phyloP scores from a whole-genome alignment of 2,888 invertebrate genomes.

The Rhagonycha fulva region DNA sequence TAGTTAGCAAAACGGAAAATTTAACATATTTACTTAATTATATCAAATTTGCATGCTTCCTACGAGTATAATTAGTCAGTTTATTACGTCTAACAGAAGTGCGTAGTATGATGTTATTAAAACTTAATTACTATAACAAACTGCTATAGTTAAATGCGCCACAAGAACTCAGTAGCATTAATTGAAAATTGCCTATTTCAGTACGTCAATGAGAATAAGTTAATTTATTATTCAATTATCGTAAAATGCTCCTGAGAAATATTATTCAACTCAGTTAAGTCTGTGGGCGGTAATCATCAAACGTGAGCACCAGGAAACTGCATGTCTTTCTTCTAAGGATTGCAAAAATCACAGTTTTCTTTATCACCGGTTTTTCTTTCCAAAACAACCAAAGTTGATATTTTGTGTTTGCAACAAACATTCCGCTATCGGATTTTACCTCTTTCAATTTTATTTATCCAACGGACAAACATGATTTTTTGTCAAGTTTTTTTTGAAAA shows the following conservation, averaged over 20 bases:
- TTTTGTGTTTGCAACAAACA: background rate
- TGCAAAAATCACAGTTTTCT: background rate
- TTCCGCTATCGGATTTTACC: background rate
- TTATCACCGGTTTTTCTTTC: background rate
- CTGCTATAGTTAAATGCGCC: constrained; percentile 6
- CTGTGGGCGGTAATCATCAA: background rate
- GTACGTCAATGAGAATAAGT: constrained; percentile 5
- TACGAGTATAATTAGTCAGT: constrained; percentile 12
- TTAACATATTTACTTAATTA: constrained; percentile 16
- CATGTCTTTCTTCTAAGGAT: background rate
- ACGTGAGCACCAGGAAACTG: background rate
- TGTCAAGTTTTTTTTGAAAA: background rate
- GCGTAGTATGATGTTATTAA: constrained; percentile 20
- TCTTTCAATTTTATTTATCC: background rate
- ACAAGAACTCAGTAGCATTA: constrained; percentile 6
- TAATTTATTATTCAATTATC: background rate
- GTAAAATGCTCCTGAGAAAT: background rate
- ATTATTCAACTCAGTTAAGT: background rate
- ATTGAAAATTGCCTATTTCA: constrained; percentile 14
- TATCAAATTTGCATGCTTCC: constrained; percentile 11
- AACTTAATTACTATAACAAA: constrained; percentile 21
- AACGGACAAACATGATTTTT: background rate
- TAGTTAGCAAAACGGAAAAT: constrained; percentile 1
- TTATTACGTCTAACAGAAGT: constrained; percentile 10
- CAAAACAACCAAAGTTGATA: no score